A percentile compares a stretch with the other conserved stretches of the same genome.
Evolutionary conservation across 2,113 vertebrate genomes (phyloP).

Genomic region (Clarias batrachus): DNA sequence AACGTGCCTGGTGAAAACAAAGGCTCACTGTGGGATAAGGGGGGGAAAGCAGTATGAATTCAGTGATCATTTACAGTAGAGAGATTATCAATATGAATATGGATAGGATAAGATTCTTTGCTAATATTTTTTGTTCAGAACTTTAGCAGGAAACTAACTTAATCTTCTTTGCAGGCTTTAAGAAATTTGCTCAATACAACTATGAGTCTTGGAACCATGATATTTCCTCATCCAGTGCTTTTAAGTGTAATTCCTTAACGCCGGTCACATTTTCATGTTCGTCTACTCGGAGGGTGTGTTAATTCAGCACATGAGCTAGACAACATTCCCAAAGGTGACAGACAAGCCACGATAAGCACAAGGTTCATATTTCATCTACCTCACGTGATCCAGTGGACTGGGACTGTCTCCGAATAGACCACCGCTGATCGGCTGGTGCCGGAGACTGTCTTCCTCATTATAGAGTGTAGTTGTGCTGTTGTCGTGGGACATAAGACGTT

Average conservation of each 20-base stretch:
- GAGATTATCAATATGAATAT: not conserved
- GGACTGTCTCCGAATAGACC: constrained; percentile 19
- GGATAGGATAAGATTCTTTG: not conserved
- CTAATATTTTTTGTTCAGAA: not conserved
- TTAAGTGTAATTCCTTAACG: not conserved
- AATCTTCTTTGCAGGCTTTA: not conserved
- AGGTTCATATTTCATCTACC: constrained; percentile 55
- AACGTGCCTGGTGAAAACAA: constrained; percentile 66
- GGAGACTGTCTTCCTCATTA: constrained; percentile 15
- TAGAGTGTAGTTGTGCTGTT: constrained; percentile 20
- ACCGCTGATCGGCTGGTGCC: constrained; percentile 20
- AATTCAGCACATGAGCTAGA: constrained; percentile 12
- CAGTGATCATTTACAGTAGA: not conserved
- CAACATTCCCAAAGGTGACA: constrained; percentile 10
- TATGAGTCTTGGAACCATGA: not conserved
- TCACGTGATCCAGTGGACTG: constrained; percentile 33
- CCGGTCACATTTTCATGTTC: not conserved
- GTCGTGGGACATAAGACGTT: not conserved
- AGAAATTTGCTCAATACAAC: not conserved
- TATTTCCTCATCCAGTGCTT: not conserved
- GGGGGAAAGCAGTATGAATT: not conserved
- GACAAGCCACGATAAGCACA: constrained; percentile 26
- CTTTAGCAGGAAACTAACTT: not conserved
- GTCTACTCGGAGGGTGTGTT: not conserved
- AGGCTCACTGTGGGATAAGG: constrained; percentile 51